Evolutionary conservation across 2,888 invertebrate genomes (phyloP).

Genomic region (Caenorhabditis doughertyi): DNA sequence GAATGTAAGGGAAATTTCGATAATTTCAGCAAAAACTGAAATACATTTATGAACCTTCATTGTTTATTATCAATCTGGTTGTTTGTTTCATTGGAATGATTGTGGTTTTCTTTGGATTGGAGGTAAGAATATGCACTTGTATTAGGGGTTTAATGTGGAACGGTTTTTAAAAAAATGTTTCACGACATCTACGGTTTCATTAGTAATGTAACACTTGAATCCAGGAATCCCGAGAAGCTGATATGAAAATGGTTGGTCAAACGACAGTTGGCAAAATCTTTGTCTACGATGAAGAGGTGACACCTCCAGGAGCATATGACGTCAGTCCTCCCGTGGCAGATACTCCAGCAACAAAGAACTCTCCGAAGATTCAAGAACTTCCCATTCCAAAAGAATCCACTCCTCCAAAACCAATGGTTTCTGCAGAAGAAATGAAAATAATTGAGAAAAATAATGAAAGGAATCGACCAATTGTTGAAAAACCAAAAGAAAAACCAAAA

Average conservation of each 20-base stretch:
- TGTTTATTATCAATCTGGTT: constrained; percentile 55
- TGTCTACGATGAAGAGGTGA: constrained; percentile 12
- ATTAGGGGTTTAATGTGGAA: no score
- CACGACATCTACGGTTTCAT: no score
- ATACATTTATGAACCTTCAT: constrained; percentile 48
- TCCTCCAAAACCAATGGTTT: background rate
- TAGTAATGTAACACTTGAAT: constrained; percentile 5
- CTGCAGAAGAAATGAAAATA: background rate
- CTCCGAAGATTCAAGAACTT: background rate
- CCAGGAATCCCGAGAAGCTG: constrained; percentile 52
- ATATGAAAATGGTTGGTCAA: constrained; percentile 58
- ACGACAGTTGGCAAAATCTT: constrained; percentile 4
- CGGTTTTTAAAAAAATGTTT: no score
- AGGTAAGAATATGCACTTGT: constrained; percentile 1
- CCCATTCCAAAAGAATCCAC: background rate
- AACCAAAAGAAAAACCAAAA: background rate
- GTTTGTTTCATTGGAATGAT: constrained; percentile 43
- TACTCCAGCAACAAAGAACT: background rate
- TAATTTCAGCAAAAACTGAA: constrained; percentile 51
- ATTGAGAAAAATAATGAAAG: constrained; percentile 14
- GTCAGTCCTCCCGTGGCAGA: background rate
- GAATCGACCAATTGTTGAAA: background rate
- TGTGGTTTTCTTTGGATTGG: constrained; percentile 42
- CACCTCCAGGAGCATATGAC: background rate
- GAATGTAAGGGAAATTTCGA: background rate